Evolutionary conservation across 1,140 invertebrate genomes (phyloP).

Genomic region (Xylocopa sonorina): DNA sequence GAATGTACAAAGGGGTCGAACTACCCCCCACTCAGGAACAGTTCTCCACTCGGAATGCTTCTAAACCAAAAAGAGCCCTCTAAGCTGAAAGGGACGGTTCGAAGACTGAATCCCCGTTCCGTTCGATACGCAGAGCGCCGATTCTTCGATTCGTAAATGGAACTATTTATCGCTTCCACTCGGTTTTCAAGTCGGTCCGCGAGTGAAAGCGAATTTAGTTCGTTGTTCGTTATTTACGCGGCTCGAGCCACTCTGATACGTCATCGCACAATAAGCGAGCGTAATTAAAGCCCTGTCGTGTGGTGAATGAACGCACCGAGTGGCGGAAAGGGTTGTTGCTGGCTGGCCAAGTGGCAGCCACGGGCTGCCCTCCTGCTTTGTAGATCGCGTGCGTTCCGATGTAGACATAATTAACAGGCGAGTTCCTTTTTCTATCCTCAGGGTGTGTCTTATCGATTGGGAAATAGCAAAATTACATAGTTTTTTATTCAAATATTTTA

Average conservation of each 20-base stretch:
- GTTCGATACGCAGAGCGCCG: background rate
- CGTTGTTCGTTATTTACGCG: constrained; percentile 35
- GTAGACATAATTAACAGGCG: background rate
- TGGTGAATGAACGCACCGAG: constrained; percentile 2
- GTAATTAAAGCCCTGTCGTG: constrained; percentile 27
- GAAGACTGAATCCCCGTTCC: background rate
- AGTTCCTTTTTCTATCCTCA: background rate
- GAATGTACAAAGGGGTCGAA: background rate
- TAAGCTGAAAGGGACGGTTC: background rate
- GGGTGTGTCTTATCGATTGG: background rate
- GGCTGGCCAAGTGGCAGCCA: constrained; percentile 15
- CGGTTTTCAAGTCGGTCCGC: background rate
- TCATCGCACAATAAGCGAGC: constrained; percentile 25
- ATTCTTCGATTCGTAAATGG: background rate
- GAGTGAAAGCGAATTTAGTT: constrained; percentile 8
- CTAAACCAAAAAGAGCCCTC: too few relatives aligned
- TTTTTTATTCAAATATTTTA: background rate
- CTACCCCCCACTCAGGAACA: background rate
- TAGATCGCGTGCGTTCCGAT: background rate
- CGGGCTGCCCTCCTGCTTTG: background rate
- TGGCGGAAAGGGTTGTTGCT: constrained; percentile 2
- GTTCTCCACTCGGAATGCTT: background rate
- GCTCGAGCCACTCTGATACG: constrained; percentile 20
- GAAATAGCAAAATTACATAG: too few relatives aligned
- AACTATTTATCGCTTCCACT: constrained; percentile 18